Conservation (phyloP, 2,113 vertebrate species). For the Pangasianodon hypophthalmus region DNA sequence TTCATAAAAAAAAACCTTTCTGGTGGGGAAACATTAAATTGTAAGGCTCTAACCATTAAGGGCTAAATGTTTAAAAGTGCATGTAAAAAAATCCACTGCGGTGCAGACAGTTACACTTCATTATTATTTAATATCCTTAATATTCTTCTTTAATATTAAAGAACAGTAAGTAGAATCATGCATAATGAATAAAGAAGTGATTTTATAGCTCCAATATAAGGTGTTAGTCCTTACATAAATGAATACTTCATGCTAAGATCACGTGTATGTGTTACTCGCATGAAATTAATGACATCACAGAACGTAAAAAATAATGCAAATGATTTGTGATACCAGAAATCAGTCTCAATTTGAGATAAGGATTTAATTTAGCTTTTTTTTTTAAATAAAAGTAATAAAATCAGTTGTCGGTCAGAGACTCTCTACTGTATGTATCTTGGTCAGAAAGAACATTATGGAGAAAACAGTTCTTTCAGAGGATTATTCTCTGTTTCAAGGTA, state of each 20-base stretch:
- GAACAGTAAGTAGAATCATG: background rate
- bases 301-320: background rate
- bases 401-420: background rate
- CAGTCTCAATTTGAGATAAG: background rate
- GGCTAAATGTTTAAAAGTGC: background rate
- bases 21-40: background rate
- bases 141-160: background rate
- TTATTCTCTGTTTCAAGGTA: background rate
- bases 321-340: background rate
- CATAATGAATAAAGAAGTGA: background rate
- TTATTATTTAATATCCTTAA: background rate
- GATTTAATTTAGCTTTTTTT: background rate
- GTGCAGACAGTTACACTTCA: background rate
- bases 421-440: background rate
- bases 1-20: background rate
- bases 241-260: background rate
- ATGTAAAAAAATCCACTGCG: background rate
- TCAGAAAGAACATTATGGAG: conserved; percentile 54
- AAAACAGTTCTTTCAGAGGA: background rate
- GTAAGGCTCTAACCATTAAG: background rate
- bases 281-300: background rate
- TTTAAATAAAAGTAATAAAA: background rate
- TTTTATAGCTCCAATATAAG: background rate
- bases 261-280: background rate
- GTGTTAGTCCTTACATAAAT: background rate